phyloP scores from a whole-genome alignment of 1,140 invertebrate genomes.

The Mercenaria mercenaria region DNA sequence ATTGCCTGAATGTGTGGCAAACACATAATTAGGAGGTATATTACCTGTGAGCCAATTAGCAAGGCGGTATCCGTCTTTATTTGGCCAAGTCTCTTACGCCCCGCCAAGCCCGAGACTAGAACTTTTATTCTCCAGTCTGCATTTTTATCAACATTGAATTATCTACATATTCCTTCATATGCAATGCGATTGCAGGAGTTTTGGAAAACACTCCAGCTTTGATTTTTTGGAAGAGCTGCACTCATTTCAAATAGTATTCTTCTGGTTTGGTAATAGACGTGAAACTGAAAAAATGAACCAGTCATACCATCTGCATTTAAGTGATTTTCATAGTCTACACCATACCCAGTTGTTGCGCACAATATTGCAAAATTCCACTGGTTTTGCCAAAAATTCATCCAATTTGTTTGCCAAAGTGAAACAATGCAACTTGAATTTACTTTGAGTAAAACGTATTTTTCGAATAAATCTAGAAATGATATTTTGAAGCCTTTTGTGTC shows the following conservation, averaged over 20 bases:
- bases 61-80: not conserved
- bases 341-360: no score
- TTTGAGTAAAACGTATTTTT: not conserved
- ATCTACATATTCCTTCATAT: conserved; percentile 4
- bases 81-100: not conserved
- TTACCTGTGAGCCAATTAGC: not conserved
- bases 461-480: not conserved
- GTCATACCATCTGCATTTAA: not conserved
- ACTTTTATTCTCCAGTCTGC: not conserved
- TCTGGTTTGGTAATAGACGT: not conserved
- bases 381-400: not conserved
- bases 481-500: not conserved
- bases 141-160: no score
- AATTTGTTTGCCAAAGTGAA: not conserved
- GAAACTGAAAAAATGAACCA: not conserved
- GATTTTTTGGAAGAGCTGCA: not conserved
- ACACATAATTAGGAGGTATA: not conserved
- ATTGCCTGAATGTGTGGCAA: not conserved
- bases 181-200: not conserved
- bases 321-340: not conserved
- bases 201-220: not conserved
- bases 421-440: not conserved
- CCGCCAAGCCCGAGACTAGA: not conserved
- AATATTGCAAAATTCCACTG: not conserved
- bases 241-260: not conserved